These are phyloP conservation scores for Pediacus dermestoides DNA, from an alignment of 2,888 invertebrate species.

Conservation along the genomic window DNA sequence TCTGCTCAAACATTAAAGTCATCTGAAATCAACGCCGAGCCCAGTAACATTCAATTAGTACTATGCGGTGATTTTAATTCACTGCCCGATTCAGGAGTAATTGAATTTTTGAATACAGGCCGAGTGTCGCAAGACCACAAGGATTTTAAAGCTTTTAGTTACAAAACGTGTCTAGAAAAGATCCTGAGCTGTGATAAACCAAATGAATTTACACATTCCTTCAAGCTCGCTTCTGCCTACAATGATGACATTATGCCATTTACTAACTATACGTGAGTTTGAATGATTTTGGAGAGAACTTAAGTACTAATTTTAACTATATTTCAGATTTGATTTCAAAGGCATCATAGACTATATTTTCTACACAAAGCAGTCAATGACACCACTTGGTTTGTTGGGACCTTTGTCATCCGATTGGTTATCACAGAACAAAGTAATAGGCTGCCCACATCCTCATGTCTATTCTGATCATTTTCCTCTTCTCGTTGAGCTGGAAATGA, in stretches of 20 bases:
- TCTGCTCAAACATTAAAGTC: conserved; percentile 75
- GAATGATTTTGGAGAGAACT: conserved; percentile 2
- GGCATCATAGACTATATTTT: conserved; percentile 99
- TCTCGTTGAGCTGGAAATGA: conserved; percentile 86
- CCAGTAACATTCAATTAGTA: conserved; percentile 76
- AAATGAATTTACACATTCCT: conserved; percentile 91
- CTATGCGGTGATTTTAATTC: conserved; percentile 99
- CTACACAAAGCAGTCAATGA: conserved; percentile 94
- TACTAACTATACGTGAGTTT: conserved; percentile 93
- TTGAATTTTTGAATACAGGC: conserved; percentile 91
- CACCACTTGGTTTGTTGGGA: conserved; percentile 89
- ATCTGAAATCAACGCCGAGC: conserved; percentile 62
- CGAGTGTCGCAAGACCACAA: conserved; percentile 87
- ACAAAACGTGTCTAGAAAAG: conserved; percentile 86
- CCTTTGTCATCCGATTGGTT: conserved; percentile 92
- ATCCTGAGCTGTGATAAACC: conserved; percentile 81
- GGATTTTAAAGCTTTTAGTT: conserved; percentile 95
- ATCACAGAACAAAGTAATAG: conserved; percentile 93
- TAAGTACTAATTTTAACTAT: conserved; percentile 18
- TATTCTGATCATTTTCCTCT: conserved; percentile 95
- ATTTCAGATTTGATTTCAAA: conserved; percentile 92
- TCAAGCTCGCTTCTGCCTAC: conserved; percentile 92
- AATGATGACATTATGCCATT: conserved; percentile 95
- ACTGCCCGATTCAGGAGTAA: conserved; percentile 94
- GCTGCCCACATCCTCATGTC: conserved; percentile 96